phyloP scores from a whole-genome alignment of 2,113 vertebrate species.

The Noturus placidus region DNA sequence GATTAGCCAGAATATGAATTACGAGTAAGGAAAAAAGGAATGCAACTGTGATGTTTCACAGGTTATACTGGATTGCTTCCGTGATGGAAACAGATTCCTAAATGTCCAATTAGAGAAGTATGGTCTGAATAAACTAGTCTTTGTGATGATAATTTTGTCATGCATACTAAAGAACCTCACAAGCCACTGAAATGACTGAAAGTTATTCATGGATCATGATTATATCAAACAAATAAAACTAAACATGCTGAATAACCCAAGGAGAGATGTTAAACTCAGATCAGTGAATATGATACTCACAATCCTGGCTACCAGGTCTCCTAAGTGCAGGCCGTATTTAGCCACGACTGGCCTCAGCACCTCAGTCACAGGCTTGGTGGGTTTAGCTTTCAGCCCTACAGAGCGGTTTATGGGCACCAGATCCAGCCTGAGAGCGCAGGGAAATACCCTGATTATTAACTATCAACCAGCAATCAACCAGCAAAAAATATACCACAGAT shows the following conservation, averaged over 20 bases:
- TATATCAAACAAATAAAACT: not conserved
- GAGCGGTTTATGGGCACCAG: constrained; percentile 97
- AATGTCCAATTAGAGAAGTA: not conserved
- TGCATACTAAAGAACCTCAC: not conserved
- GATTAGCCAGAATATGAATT: not conserved
- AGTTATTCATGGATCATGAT: not conserved
- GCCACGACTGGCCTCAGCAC: constrained; percentile 94
- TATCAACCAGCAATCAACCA: not conserved
- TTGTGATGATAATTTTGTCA: not conserved
- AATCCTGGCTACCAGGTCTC: constrained; percentile 87
- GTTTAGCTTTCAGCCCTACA: constrained; percentile 95
- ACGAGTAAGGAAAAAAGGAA: not conserved
- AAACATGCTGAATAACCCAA: not conserved
- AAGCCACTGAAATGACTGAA: not conserved
- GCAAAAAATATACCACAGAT: not conserved
- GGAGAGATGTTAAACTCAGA: not conserved
- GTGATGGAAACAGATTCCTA: not conserved
- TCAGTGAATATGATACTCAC: constrained; percentile 73
- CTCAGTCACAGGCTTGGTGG: constrained; percentile 95
- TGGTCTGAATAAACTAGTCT: not conserved
- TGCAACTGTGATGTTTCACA: not conserved
- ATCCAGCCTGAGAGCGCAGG: constrained; percentile 78
- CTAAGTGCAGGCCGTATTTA: constrained; percentile 93
- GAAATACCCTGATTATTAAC: not conserved
- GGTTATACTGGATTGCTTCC: not conserved